These are phyloP conservation scores for Conopomorpha cramerella DNA, from an alignment of 1,140 invertebrate species.

Conservation along the genomic window DNA sequence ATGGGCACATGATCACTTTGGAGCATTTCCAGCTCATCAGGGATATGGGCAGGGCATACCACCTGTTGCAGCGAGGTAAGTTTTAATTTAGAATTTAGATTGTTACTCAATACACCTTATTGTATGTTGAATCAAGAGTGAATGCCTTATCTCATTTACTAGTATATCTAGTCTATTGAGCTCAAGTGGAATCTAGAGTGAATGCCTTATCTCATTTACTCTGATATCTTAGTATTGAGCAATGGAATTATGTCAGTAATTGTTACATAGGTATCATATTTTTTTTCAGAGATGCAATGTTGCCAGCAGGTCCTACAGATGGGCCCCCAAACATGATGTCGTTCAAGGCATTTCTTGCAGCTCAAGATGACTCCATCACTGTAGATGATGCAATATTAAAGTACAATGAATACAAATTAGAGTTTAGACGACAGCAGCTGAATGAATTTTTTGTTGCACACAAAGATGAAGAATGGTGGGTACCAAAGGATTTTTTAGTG, in stretches of 20 bases:
- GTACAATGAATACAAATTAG: slow-evolving; percentile 98
- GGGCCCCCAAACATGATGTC: slow-evolving; percentile 95
- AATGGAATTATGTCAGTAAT: not conserved
- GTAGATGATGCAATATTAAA: slow-evolving; percentile 96
- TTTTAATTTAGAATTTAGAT: no score
- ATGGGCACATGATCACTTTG: slow-evolving; percentile 56
- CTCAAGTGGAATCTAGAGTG: no score
- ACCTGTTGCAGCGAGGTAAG: slow-evolving; percentile 52
- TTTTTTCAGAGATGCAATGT: slow-evolving; percentile 44
- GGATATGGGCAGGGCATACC: slow-evolving; percentile 53
- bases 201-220: no score
- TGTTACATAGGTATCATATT: slow-evolving; percentile 9
- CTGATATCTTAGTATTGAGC: slow-evolving; percentile 5
- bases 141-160: no score
- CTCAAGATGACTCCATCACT: slow-evolving; percentile 96
- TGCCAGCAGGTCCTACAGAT: slow-evolving; percentile 56
- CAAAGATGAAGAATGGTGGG: slow-evolving; percentile 99
- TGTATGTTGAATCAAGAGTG: no score
- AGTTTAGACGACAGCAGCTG: slow-evolving; percentile 94
- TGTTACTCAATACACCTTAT: no score
- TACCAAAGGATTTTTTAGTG: slow-evolving; percentile 52
- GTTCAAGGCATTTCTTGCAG: slow-evolving; percentile 94
- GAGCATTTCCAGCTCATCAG: slow-evolving; percentile 53
- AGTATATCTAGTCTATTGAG: no score
- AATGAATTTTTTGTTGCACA: slow-evolving; percentile 98